phyloP scores from a whole-genome alignment of 2,113 vertebrate species.

The Eolophus roseicapilla region DNA sequence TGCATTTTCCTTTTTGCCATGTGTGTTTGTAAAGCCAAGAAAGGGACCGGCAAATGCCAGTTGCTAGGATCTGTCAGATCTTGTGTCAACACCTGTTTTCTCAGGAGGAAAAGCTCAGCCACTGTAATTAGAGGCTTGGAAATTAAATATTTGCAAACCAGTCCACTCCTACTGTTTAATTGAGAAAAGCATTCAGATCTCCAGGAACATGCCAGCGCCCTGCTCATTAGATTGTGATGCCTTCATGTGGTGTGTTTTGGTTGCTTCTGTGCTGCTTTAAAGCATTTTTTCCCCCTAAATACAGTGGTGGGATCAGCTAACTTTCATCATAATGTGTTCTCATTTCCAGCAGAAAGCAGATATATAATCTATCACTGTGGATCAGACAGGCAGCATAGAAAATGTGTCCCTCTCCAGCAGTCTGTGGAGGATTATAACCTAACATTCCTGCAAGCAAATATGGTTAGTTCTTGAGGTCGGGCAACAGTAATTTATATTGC shows the following conservation, averaged over 20 bases:
- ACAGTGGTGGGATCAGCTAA: neutral
- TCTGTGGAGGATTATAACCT: neutral
- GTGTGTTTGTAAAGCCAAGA: slow-evolving; percentile 4
- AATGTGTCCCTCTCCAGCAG: neutral
- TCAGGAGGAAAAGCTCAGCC: slow-evolving; percentile 54
- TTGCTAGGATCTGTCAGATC: slow-evolving; percentile 63
- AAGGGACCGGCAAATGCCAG: slow-evolving; percentile 48
- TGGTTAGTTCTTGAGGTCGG: neutral
- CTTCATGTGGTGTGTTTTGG: neutral
- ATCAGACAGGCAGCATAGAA: neutral
- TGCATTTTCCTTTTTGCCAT: neutral
- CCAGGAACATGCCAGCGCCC: neutral
- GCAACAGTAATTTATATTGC: neutral
- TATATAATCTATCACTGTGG: neutral
- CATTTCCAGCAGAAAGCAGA: neutral
- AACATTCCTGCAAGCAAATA: neutral
- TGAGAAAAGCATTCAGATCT: slow-evolving; percentile 1
- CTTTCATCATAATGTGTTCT: neutral
- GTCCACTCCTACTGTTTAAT: slow-evolving; percentile 60
- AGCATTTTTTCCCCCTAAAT: neutral
- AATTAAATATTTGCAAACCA: slow-evolving; percentile 69
- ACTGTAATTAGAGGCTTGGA: slow-evolving; percentile 65
- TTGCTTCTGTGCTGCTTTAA: neutral
- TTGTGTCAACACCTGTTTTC: slow-evolving; percentile 67
- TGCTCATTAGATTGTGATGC: neutral